phyloP scores from a whole-genome alignment of 2,888 invertebrate species.

The Congeria kusceri region DNA sequence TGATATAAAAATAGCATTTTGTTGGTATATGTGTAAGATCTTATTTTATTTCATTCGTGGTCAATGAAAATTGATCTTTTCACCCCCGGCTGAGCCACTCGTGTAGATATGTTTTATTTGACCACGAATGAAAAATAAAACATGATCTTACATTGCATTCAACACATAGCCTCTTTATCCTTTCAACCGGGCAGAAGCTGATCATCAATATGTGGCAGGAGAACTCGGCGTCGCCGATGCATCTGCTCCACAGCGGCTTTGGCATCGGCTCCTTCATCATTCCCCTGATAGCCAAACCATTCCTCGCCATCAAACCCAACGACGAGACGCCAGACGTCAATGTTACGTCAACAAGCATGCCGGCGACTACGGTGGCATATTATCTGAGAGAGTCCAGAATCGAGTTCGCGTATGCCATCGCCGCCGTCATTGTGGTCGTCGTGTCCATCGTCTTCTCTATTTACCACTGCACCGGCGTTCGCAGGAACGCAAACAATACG shows the following conservation, averaged over 20 bases:
- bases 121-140: too few relatives aligned
- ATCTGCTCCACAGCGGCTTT: conserved; percentile 75
- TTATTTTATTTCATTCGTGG: too few relatives aligned
- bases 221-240: conserved; percentile 71
- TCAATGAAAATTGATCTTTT: too few relatives aligned
- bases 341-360: conserved; percentile 5
- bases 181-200: conserved; percentile 76
- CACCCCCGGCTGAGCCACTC: too few relatives aligned
- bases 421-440: conserved; percentile 47
- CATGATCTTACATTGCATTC: too few relatives aligned
- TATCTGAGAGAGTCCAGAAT: conserved; percentile 65
- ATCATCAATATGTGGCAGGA: conserved; percentile 74
- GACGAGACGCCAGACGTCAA: conserved; percentile 5
- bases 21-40: too few relatives aligned
- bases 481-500: too few relatives aligned
- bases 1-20: too few relatives aligned
- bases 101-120: too few relatives aligned
- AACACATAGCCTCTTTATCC: too few relatives aligned
- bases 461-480: conserved; percentile 54
- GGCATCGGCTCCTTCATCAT: conserved; percentile 76
- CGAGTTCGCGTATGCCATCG: conserved; percentile 67
- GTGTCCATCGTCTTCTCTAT: conserved; percentile 65
- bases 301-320: conserved; percentile 59
- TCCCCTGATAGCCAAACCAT: conserved; percentile 75
- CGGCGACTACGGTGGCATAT: conserved; percentile 19